Evolutionary conservation across 2,113 vertebrate genomes (phyloP).

Genomic region (Gambusia holbrooki): DNA sequence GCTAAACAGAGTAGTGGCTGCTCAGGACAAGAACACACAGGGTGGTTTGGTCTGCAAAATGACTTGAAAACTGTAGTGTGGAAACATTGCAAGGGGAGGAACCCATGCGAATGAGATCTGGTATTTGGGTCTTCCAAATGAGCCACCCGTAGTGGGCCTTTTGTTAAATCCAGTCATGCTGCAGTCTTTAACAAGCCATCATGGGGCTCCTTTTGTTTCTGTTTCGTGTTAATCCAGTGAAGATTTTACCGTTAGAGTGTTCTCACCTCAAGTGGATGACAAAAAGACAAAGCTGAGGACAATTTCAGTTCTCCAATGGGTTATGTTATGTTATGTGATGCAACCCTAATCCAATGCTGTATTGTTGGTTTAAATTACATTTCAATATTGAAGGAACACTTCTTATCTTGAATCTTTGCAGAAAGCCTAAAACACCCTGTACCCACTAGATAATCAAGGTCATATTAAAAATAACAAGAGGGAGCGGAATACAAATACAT

Average conservation of each 20-base stretch:
- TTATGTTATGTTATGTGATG: no score
- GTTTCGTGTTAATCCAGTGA: constrained; percentile 47
- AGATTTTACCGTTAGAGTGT: constrained; percentile 40
- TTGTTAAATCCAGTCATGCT: constrained; percentile 58
- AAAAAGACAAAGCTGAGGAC: background rate
- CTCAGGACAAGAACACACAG: background rate
- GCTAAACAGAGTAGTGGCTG: no score
- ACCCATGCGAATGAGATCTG: constrained; percentile 76
- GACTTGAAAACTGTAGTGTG: constrained; percentile 11
- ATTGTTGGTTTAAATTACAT: background rate
- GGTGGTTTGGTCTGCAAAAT: background rate
- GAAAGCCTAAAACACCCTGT: background rate
- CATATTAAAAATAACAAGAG: no score
- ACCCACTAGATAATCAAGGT: no score
- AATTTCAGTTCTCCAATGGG: background rate
- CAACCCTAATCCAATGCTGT: no score
- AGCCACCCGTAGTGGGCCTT: constrained; percentile 59
- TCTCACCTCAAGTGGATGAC: background rate
- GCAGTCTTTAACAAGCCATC: constrained; percentile 39
- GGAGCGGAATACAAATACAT: no score
- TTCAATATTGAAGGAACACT: background rate
- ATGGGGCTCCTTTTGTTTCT: constrained; percentile 39
- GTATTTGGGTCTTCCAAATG: constrained; percentile 71
- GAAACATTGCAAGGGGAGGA: constrained; percentile 50
- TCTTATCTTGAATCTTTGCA: background rate